These are phyloP conservation scores for Caprella mutica DNA, from an alignment of 2,888 invertebrate species.

Conservation along the genomic window DNA sequence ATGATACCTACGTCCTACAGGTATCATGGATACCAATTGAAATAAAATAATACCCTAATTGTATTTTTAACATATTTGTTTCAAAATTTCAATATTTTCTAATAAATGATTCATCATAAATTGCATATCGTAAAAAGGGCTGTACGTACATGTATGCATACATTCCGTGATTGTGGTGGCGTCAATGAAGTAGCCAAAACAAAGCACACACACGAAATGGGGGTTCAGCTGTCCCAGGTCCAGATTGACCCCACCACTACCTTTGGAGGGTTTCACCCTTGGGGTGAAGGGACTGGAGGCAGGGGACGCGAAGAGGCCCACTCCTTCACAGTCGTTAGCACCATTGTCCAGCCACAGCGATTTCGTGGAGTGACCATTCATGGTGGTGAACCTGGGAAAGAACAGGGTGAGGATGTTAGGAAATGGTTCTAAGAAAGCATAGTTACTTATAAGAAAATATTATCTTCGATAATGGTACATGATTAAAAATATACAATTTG, in stretches of 20 bases:
- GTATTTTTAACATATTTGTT: not conserved
- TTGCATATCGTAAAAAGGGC: not conserved
- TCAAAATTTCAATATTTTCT: not conserved
- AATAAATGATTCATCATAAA: not conserved
- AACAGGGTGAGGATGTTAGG: too few relatives aligned
- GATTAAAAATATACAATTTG: too few relatives aligned
- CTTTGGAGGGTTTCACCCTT: not conserved
- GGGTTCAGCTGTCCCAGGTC: slow-evolving; percentile 56
- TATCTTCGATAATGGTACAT: too few relatives aligned
- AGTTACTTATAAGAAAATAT: too few relatives aligned
- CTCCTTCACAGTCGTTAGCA: too few relatives aligned
- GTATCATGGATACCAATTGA: too few relatives aligned
- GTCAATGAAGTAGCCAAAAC: slow-evolving; percentile 86
- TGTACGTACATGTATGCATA: slow-evolving; percentile 61
- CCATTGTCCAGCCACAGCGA: too few relatives aligned
- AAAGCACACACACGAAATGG: slow-evolving; percentile 78
- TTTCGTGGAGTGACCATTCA: too few relatives aligned
- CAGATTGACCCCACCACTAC: slow-evolving; percentile 25
- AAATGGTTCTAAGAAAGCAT: too few relatives aligned
- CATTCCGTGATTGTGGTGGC: slow-evolving; percentile 94
- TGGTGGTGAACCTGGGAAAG: too few relatives aligned
- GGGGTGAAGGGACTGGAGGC: not conserved
- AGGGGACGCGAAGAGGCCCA: not conserved
- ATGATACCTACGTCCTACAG: too few relatives aligned
- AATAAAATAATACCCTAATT: too few relatives aligned